Conservation (phyloP, 2,113 vertebrate genomes). For the Sapajus apella region DNA sequence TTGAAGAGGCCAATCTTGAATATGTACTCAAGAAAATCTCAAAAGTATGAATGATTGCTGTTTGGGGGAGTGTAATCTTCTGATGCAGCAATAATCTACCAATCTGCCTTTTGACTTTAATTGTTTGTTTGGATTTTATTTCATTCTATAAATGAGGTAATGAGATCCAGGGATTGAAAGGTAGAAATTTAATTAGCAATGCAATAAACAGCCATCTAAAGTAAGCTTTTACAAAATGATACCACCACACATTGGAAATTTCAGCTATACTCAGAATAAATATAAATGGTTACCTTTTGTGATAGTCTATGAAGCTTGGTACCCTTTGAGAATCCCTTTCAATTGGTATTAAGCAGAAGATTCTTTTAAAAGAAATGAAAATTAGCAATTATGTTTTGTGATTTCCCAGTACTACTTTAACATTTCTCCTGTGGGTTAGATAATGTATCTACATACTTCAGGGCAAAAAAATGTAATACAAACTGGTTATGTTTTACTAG, state of each 20-base stretch:
- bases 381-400: constrained; percentile 63
- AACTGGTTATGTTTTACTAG: not conserved
- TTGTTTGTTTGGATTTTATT: constrained; percentile 77
- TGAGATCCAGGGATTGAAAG: constrained; percentile 72
- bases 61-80: constrained; percentile 41
- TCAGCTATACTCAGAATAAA: constrained; percentile 53
- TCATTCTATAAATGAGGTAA: constrained; percentile 76
- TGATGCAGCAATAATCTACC: constrained; percentile 58
- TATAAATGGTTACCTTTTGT: constrained; percentile 48
- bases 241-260: constrained; percentile 54
- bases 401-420: constrained; percentile 59
- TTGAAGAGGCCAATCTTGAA: constrained; percentile 47
- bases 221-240: constrained; percentile 57
- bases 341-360: constrained; percentile 65
- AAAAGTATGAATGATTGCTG: constrained; percentile 44
- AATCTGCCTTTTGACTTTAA: constrained; percentile 68
- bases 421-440: constrained; percentile 44
- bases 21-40: constrained; percentile 47
- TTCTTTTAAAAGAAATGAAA: constrained; percentile 63
- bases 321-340: constrained; percentile 58
- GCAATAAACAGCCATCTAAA: constrained; percentile 66
- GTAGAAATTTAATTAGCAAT: constrained; percentile 64
- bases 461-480: constrained; percentile 43
- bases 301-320: constrained; percentile 47
- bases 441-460: constrained; percentile 44